Conservation (phyloP, 2,113 vertebrate species). For the Zapus hudsonius region DNA sequence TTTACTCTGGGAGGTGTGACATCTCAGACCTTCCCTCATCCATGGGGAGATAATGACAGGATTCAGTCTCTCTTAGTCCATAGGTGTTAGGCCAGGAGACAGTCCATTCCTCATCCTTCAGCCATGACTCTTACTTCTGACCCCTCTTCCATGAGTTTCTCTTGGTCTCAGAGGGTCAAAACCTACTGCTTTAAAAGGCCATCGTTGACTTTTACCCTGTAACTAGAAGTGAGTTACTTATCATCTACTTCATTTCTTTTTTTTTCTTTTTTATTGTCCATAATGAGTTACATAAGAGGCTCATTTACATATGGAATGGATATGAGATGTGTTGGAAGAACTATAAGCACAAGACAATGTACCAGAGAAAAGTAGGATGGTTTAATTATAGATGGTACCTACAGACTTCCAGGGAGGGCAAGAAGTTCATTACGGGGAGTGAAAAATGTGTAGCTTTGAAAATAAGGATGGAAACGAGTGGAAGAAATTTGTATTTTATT, state of each 20-base stretch:
- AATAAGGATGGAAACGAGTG: neutral
- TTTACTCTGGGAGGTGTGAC: too few species aligned
- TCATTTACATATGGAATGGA: too few species aligned
- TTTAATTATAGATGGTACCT: neutral
- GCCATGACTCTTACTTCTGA: too few species aligned
- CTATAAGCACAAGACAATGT: neutral
- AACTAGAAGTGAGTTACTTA: neutral
- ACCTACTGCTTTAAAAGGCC: neutral
- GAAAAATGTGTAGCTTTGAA: neutral
- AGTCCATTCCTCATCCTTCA: too few species aligned
- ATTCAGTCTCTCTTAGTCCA: too few species aligned
- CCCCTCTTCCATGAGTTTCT: too few species aligned
- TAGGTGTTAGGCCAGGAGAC: too few species aligned
- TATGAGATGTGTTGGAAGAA: neutral
- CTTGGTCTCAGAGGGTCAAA: too few species aligned
- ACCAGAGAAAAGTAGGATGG: neutral
- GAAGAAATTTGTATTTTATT: neutral
- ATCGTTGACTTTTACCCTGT: neutral
- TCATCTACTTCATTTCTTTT: neutral
- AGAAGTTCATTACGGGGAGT: neutral
- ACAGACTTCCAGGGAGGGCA: neutral
- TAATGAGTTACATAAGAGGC: neutral
- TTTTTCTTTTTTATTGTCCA: too few species aligned
- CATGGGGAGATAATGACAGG: too few species aligned
- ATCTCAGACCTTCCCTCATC: too few species aligned